phyloP scores from a whole-genome alignment of 1,140 invertebrate species.

The Nilaparvata lugens region DNA sequence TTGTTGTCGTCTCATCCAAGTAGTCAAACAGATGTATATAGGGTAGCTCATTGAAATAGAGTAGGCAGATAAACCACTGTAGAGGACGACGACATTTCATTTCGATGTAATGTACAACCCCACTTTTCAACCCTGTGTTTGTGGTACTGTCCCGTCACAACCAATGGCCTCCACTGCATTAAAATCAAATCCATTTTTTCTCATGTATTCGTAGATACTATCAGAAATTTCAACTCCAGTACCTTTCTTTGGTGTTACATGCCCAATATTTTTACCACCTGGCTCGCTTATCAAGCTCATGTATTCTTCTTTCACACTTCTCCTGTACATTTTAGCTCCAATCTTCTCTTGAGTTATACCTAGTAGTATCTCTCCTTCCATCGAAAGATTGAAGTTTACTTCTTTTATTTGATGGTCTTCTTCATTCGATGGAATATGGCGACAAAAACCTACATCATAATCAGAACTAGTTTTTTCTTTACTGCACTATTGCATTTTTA shows the following conservation, averaged over 20 bases:
- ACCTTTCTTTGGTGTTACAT: slow-evolving; percentile 21
- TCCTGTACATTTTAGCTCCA: slow-evolving; percentile 15
- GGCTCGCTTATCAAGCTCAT: slow-evolving; percentile 27
- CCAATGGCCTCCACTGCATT: slow-evolving; percentile 25
- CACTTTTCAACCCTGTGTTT: slow-evolving; percentile 28
- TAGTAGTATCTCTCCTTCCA: slow-evolving; percentile 27
- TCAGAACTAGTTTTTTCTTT: too few relatives aligned
- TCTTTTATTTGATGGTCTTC: neutral
- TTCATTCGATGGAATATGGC: too few relatives aligned
- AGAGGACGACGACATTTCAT: slow-evolving; percentile 19
- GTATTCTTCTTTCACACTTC: slow-evolving; percentile 23
- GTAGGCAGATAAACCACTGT: slow-evolving; percentile 27
- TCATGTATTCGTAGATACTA: slow-evolving; percentile 18
- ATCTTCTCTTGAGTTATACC: slow-evolving; percentile 20
- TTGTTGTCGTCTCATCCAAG: slow-evolving; percentile 26
- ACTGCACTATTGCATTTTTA: too few relatives aligned
- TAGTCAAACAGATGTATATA: slow-evolving; percentile 28
- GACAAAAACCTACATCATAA: too few relatives aligned
- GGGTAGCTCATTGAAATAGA: slow-evolving; percentile 28
- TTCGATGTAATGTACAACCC: slow-evolving; percentile 26
- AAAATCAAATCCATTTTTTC: slow-evolving; percentile 18
- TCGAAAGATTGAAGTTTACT: slow-evolving; percentile 22
- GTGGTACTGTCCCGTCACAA: slow-evolving; percentile 30
- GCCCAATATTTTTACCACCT: slow-evolving; percentile 25
- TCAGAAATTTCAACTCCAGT: slow-evolving; percentile 19